Evolutionary conservation across 2,797 vertebrate genomes (phyloP), one percentile per base, ranked within the genome.

Genomic region (Lepus townsendii): DNA sequence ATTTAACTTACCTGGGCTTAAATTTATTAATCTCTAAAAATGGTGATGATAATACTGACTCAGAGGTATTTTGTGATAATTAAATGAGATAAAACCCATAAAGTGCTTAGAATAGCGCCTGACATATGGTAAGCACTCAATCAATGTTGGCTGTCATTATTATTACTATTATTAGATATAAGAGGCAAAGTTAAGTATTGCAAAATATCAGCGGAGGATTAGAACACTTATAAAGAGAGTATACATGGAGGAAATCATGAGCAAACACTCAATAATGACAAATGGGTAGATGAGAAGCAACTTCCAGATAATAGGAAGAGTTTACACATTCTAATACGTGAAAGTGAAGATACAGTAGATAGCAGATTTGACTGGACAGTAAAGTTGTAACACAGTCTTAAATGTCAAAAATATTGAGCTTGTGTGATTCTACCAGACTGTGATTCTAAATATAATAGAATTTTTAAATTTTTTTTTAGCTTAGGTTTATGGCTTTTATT

Each of bases 21-120:
- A 32, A 78, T 52, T n/a, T 79, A 63, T 50, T 82, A 7, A 79
- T 60, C 17, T 92, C 11, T 87, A n/a, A 63, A 90, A 86, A 60
- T 13, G 17, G 24, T 47, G 14, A 38, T 68, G 66, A 35, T 69
- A 73, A 42, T 35, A 88, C 3, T 19, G 82, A 87, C 9, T 75
- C 54, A 76, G 14, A n/a, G 42, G 1, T 20, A 72, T 75, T 71
- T 65, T 79, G n/a, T 66, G 17, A 76, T 75, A 73, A 71, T 83
- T 95, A 80, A 91, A 78, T 73, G 79, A 71, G 47, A 57, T 73
- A 86, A 83, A 85, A 89, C 6, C 10, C 14, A 16, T 57, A 26
- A 77, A 60, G 13, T 38, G 2, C 12, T 30, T 80, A 80, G 68
- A 95, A 62, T 32, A 90, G 16, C 35, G 16, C 30, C 20, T 85